These are phyloP conservation scores for Mactromeris polynyma DNA, from an alignment of 2,888 invertebrate species.

Conservation along the genomic window DNA sequence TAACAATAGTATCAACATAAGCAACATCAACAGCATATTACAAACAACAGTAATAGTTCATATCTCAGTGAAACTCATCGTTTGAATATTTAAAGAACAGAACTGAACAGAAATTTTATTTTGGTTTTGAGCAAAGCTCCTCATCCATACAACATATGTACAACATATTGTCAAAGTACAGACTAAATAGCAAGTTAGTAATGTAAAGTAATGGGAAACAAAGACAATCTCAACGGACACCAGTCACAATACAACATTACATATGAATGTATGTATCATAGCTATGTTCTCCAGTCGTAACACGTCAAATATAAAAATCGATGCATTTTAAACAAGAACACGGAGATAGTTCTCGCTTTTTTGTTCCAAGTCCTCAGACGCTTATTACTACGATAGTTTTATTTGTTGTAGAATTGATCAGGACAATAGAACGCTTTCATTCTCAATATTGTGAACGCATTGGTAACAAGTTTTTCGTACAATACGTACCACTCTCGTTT, in stretches of 20 bases:
- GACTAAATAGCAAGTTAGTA: too few species aligned
- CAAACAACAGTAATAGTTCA: too few species aligned
- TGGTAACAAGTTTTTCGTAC: slow-evolving; percentile 6
- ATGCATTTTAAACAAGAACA: slow-evolving; percentile 4
- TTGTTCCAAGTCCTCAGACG: slow-evolving; percentile 21
- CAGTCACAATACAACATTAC: neutral
- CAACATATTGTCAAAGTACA: too few species aligned
- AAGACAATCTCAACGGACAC: neutral
- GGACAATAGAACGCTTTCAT: slow-evolving; percentile 35
- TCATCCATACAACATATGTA: too few species aligned
- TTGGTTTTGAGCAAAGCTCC: too few species aligned
- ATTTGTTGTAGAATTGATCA: slow-evolving; percentile 35
- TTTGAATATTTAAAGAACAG: too few species aligned
- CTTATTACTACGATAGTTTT: slow-evolving; percentile 38
- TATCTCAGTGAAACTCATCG: too few species aligned
- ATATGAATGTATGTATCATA: neutral
- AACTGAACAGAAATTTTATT: too few species aligned
- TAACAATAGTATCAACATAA: too few species aligned
- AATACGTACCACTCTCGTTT: slow-evolving; percentile 17
- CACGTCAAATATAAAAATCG: neutral
- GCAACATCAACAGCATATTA: too few species aligned
- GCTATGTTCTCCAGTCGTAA: neutral
- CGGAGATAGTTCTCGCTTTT: slow-evolving; percentile 6
- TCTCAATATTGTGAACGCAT: slow-evolving; percentile 15
- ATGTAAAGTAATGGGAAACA: too few species aligned